These are phyloP conservation scores for Carpatolechia fugitivella DNA, from an alignment of 2,888 invertebrate species.

Conservation along the genomic window DNA sequence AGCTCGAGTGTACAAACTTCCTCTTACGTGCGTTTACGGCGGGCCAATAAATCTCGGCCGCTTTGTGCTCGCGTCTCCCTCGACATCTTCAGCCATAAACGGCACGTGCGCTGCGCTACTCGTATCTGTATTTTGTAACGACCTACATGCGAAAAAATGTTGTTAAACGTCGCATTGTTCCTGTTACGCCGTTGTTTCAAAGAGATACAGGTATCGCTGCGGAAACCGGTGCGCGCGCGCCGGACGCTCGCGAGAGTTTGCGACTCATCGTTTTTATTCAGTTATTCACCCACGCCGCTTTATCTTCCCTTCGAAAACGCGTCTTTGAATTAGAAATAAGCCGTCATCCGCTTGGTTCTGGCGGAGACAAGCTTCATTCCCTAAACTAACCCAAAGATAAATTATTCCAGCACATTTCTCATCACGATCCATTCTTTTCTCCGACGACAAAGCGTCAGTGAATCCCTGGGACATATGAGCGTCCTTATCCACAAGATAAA, in stretches of 20 bases:
- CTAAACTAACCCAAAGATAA: conserved; percentile 68
- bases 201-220: conserved; percentile 40
- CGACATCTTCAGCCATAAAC: conserved; percentile 65
- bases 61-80: conserved; percentile 55
- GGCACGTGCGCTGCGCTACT: conserved; percentile 61
- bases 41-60: conserved; percentile 62
- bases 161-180: conserved; percentile 46
- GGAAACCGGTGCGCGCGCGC: conserved; percentile 13
- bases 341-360: conserved; percentile 53
- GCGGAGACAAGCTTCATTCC: conserved; percentile 56
- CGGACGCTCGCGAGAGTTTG: conserved; percentile 31
- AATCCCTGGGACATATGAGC: conserved; percentile 63
- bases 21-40: conserved; percentile 57
- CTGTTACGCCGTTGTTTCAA: conserved; percentile 42
- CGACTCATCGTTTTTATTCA: conserved; percentile 61
- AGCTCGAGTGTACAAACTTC: conserved; percentile 58
- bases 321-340: conserved; percentile 66
- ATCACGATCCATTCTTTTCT: conserved; percentile 67
- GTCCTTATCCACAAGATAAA: conserved; percentile 66
- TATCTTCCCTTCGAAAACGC: conserved; percentile 56
- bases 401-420: conserved; percentile 72
- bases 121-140: conserved; percentile 63
- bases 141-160: conserved; percentile 59
- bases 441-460: conserved; percentile 62
- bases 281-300: conserved; percentile 57